A percentile compares a stretch with the other conserved stretches of the same genome.
Evolutionary conservation across 2,888 invertebrate species (phyloP).

Genomic region (Cistogaster globosa): DNA sequence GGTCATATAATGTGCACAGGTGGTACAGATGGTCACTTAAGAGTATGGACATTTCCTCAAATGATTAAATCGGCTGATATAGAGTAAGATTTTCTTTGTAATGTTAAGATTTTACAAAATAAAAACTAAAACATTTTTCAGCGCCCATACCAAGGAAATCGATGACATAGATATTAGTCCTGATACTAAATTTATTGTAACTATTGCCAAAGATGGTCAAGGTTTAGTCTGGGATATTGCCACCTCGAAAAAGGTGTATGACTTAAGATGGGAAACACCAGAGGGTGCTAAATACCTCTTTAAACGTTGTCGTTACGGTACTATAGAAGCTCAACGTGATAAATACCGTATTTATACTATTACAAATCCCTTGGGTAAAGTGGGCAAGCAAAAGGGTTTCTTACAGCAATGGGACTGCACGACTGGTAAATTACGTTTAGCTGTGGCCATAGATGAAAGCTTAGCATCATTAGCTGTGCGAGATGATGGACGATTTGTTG

Average conservation of each 20-base stretch:
- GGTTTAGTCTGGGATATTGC: slow-evolving; percentile 91
- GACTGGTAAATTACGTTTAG: slow-evolving; percentile 85
- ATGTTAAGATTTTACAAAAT: neutral
- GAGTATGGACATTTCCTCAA: slow-evolving; percentile 95
- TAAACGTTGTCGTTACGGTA: slow-evolving; percentile 91
- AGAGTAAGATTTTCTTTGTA: slow-evolving; percentile 77
- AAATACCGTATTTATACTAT: slow-evolving; percentile 89
- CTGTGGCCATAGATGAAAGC: slow-evolving; percentile 88
- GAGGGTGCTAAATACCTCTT: slow-evolving; percentile 91
- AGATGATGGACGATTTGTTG: slow-evolving; percentile 96
- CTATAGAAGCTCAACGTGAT: slow-evolving; percentile 87
- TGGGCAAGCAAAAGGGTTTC: slow-evolving; percentile 88
- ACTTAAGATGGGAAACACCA: slow-evolving; percentile 90
- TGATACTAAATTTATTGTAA: slow-evolving; percentile 89
- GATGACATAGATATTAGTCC: slow-evolving; percentile 97
- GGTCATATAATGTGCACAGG: slow-evolving; percentile 94
- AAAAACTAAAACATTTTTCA: slow-evolving; percentile 36
- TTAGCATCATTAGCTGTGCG: slow-evolving; percentile 93
- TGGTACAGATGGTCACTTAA: slow-evolving; percentile 93
- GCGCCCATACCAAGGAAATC: slow-evolving; percentile 94
- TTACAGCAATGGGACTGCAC: slow-evolving; percentile 91
- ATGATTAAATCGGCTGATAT: slow-evolving; percentile 88
- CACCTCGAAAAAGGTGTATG: slow-evolving; percentile 87
- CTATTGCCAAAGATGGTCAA: slow-evolving; percentile 94
- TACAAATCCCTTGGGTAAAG: slow-evolving; percentile 90